A percentile compares a stretch with the other conserved stretches of the same genome.
These are phyloP conservation scores for Melipona beecheii DNA, from an alignment of 2,888 invertebrate genomes.

Conservation along the genomic window DNA sequence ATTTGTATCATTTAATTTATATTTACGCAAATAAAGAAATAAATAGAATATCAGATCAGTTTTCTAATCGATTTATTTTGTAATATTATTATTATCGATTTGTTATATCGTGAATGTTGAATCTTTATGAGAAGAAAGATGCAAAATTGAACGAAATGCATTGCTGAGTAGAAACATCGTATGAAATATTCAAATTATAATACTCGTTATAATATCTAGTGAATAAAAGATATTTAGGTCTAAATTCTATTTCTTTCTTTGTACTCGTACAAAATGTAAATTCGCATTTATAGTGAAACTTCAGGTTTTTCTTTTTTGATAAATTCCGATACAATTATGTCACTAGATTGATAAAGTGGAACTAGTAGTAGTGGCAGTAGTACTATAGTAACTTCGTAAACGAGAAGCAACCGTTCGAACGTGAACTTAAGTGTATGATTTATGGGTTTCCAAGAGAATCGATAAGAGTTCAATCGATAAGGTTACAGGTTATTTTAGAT, in stretches of 20 bases:
- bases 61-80: too few relatives aligned
- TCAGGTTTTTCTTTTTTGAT: neutral
- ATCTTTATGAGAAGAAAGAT: too few relatives aligned
- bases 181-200: neutral
- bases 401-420: neutral
- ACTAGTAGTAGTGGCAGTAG: neutral
- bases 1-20: too few relatives aligned
- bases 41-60: too few relatives aligned
- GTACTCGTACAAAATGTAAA: neutral
- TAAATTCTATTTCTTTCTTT: neutral
- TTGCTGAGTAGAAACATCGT: too few relatives aligned
- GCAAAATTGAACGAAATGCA: too few relatives aligned
- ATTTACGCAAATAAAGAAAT: too few relatives aligned
- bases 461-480: slow-evolving; percentile 21
- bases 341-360: neutral
- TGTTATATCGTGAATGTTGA: too few relatives aligned
- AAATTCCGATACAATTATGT: neutral
- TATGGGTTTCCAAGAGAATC: neutral
- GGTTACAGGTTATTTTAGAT: slow-evolving; percentile 1
- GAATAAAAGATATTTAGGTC: neutral
- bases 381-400: neutral
- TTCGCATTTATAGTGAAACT: neutral
- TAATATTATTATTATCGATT: too few relatives aligned
- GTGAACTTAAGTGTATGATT: neutral
- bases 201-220: neutral